Evolutionary conservation across 1,140 invertebrate genomes (phyloP), one percentile per base, ranked within the genome.

Genomic region (Cheumatopsyche charites): DNA sequence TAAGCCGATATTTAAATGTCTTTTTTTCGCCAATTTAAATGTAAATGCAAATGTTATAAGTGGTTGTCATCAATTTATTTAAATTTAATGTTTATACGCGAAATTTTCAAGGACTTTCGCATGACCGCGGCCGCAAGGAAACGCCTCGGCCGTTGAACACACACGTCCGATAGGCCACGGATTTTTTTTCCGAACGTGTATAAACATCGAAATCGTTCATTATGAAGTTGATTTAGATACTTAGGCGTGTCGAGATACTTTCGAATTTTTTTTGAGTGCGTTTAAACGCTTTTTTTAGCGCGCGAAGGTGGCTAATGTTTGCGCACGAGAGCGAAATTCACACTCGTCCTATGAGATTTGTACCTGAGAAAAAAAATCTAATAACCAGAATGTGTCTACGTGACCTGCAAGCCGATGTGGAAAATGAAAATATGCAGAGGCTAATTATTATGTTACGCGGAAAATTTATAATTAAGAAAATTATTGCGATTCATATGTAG

Each of bases 61-160:
- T 58, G 55, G 55, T 58, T 58, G 55, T 58, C 55, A 58, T 58
- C 55, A 58, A 58, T 58, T 58, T 58, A 58, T 58, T 58, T 58
- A 58, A 58, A 58, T 58, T 58, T 58, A 58, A 58, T 58, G 55
- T 58, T 58, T 58, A 58, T 58, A 58, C 55, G 55, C 55, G 55
- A 58, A 58, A 25, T 58, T 58, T 25, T 58, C 55, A 58, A 58
- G 55, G 55, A 58, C 55, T 58, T 58, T 58, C 55, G 21, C 55
- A 58, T 58, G 55, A 23, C 17, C 15, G 45, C 7, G 4, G 45
- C 45, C 9, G 11, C 55, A 19, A 6, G 29, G 23, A 19, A 19
- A 21, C 55, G 55, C 2, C 23, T 55, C 21, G 21, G 55, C 7
- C 55, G 55, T 21, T 58, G 19, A 58, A 47, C 19, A 58, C 23